phyloP scores from a whole-genome alignment of 1,140 invertebrate genomes.

The Protaetia brevitarsis region DNA sequence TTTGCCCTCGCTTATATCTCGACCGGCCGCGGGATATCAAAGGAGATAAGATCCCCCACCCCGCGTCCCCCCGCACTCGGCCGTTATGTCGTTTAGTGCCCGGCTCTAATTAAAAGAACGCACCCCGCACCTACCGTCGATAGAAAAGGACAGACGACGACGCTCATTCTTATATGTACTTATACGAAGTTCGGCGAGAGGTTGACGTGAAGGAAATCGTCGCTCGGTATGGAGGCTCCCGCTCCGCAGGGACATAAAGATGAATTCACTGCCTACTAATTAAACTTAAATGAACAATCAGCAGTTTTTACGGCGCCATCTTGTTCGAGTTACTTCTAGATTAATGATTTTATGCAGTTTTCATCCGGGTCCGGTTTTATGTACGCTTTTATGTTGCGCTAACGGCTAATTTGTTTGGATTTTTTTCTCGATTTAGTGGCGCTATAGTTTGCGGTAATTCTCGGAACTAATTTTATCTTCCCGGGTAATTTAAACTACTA shows the following conservation, averaged over 20 bases:
- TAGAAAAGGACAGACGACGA: neutral
- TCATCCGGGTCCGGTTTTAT: conserved; percentile 10
- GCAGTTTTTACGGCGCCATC: conserved; percentile 44
- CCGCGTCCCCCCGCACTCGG: too few species aligned
- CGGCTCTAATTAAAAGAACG: conserved; percentile 7
- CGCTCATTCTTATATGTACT: neutral
- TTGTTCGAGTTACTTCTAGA: conserved; percentile 42
- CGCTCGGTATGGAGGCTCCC: neutral
- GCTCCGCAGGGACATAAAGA: conserved; percentile 35
- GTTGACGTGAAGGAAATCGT: neutral
- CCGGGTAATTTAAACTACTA: too few species aligned
- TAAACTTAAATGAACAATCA: conserved; percentile 47
- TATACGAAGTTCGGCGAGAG: neutral
- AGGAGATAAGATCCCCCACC: conserved; percentile 3
- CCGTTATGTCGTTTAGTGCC: neutral
- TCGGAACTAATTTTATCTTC: too few species aligned
- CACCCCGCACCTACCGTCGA: neutral
- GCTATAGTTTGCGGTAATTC: too few species aligned
- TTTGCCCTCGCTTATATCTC: neutral
- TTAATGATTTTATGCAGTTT: conserved; percentile 33
- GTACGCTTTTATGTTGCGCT: conserved; percentile 14
- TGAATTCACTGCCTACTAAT: conserved; percentile 43
- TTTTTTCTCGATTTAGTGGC: too few species aligned
- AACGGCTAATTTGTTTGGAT: conserved; percentile 19
- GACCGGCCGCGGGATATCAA: neutral